Evolutionary conservation across 1,140 invertebrate genomes (phyloP).

Genomic region (Heliconius melpomene): DNA sequence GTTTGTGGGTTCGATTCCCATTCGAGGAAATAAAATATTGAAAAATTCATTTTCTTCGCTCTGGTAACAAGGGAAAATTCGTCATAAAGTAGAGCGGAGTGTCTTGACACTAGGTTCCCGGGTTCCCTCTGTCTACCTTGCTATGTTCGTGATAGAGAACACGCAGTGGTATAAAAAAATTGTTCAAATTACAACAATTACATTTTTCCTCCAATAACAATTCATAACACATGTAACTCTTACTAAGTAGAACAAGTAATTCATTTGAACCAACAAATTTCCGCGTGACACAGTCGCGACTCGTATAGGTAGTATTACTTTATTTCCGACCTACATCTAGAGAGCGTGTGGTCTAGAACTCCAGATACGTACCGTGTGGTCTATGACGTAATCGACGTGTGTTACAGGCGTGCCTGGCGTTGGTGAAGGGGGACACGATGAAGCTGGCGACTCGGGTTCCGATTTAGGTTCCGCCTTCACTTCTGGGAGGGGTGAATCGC

Average conservation of each 20-base stretch:
- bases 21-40: too few relatives aligned
- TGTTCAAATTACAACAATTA: neutral
- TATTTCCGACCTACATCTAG: neutral
- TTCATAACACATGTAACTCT: neutral
- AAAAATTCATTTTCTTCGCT: too few relatives aligned
- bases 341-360: slow-evolving; percentile 7
- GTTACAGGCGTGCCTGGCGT: slow-evolving; percentile 69
- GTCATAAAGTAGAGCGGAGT: too few relatives aligned
- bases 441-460: slow-evolving; percentile 84
- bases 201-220: neutral
- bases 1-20: too few relatives aligned
- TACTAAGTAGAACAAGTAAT: neutral
- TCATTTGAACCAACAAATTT: slow-evolving; percentile 3
- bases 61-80: too few relatives aligned
- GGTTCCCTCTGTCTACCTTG: too few relatives aligned
- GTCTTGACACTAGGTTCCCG: too few relatives aligned
- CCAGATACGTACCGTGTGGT: slow-evolving; percentile 76
- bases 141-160: too few relatives aligned
- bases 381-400: slow-evolving; percentile 79
- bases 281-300: neutral
- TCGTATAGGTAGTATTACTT: neutral
- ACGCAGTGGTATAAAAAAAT: too few relatives aligned
- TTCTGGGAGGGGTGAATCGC: slow-evolving; percentile 68
- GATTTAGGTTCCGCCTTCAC: slow-evolving; percentile 88
- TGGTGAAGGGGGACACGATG: slow-evolving; percentile 85